Conservation (phyloP, 2,888 invertebrate genomes). For the Drosophila setosimentum region DNA sequence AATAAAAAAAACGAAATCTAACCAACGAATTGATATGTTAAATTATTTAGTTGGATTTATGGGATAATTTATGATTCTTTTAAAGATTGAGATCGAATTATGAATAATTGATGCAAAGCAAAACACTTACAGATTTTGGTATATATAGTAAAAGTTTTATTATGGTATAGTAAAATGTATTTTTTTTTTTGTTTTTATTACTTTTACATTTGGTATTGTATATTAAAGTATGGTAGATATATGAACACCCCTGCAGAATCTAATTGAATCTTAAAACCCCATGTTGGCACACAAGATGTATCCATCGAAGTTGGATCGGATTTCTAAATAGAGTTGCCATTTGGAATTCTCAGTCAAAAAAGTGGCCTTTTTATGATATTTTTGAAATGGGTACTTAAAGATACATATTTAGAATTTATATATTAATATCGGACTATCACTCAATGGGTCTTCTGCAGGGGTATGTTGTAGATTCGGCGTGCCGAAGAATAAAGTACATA, state of each 20-base stretch:
- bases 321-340: constrained; percentile 31
- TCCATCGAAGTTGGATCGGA: constrained; percentile 43
- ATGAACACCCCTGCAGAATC: constrained; percentile 57
- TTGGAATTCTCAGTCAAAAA: constrained; percentile 39
- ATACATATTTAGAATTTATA: constrained; percentile 23
- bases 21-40: constrained; percentile 61
- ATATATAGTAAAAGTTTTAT: constrained; percentile 67
- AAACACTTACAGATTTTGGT: constrained; percentile 19
- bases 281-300: constrained; percentile 28
- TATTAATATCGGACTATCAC: constrained; percentile 13
- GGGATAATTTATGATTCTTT: constrained; percentile 7
- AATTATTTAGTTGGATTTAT: constrained; percentile 36
- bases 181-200: constrained; percentile 51
- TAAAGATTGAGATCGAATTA: background rate
- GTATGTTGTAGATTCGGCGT: constrained; percentile 43
- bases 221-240: constrained; percentile 61
- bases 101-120: background rate
- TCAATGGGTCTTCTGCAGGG: constrained; percentile 39
- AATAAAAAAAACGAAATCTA: constrained; percentile 71
- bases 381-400: constrained; percentile 22
- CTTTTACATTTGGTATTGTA: constrained; percentile 62
- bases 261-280: constrained; percentile 12
- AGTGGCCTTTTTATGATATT: constrained; percentile 41
- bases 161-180: constrained; percentile 66
- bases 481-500: constrained; percentile 35